Evolutionary conservation across 1,140 invertebrate genomes (phyloP), one percentile per base, ranked within the genome.

Genomic region (Aphelenchoides fujianensis): DNA sequence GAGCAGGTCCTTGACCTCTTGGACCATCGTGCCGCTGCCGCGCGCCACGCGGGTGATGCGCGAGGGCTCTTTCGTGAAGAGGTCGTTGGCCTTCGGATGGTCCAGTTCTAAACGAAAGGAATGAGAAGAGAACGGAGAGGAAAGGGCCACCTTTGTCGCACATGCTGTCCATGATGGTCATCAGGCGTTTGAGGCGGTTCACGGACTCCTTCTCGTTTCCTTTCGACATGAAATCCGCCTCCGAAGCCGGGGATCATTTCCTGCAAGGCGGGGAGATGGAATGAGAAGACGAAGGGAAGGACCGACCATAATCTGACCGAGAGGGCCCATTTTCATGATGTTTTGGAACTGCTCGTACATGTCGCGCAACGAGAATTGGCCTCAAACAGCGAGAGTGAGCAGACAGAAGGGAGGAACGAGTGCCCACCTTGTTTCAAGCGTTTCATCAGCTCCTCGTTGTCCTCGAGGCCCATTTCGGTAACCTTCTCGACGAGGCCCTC

Each of bases 131-230:
- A 2, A 23, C 63, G 35, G 52, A 3, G 35, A 23, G 53, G 12
- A 23, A n/a, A 0, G 5, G 67, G 62, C 73, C 77, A 91, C 90
- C 90, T 82, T 90, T 89, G 87, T 99, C 96, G 83, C 94, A 97
- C 97, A 99, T 99, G 83, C 94, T 97, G 84, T 99, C 97, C 97
- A 99, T 99, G 73, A 99, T 98, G 27, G 95, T 98, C 96, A 99
- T 99, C 54, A 99, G 89, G 79, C 90, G 90, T 86, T 98, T 98
- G 67, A 99, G 88, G 79, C 95, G 89, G 2, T 93, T 91, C 91
- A 97, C 95, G 12, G 95, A 98, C 86, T 98, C 96, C 86, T 98
- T 92, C 86, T 99, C 97, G 83, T 93, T 95, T 28, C 96, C 95
- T 90, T 98, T 98, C 12, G 93, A 92, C 89, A 98, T 91, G 82